A percentile compares a stretch with the other conserved stretches of the same genome.
phyloP scores from a whole-genome alignment of 2,888 invertebrate species.

The Cheilosia soror region DNA sequence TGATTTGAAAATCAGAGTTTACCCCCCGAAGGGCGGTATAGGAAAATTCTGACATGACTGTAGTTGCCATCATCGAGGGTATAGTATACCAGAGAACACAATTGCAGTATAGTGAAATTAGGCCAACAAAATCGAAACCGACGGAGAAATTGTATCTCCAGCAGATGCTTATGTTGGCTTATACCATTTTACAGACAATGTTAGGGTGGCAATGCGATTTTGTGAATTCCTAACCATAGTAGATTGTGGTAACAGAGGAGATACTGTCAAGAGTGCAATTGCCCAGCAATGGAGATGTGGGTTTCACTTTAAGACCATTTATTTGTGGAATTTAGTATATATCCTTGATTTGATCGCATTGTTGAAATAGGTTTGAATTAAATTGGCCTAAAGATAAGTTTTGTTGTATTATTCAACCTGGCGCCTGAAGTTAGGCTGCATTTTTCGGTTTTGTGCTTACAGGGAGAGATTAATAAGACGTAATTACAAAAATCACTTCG shows the following conservation, averaged over 20 bases:
- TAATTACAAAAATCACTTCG: no score
- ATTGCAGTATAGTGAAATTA: conserved; percentile 19
- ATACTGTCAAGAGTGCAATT: background rate
- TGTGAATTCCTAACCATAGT: background rate
- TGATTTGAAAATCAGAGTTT: conserved; percentile 55
- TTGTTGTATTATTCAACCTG: no score
- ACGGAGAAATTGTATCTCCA: conserved; percentile 16
- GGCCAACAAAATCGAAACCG: conserved; percentile 24
- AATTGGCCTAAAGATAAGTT: no score
- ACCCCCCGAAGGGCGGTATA: background rate
- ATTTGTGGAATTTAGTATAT: background rate
- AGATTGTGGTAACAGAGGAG: background rate
- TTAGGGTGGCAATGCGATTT: background rate
- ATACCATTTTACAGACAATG: background rate
- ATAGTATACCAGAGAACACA: conserved; percentile 1
- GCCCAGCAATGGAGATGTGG: background rate
- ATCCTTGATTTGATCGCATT: background rate
- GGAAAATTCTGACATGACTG: background rate
- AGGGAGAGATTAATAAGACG: no score
- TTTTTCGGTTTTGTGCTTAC: no score
- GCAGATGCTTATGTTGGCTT: conserved; percentile 9
- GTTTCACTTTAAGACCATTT: conserved; percentile 13
- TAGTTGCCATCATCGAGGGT: background rate
- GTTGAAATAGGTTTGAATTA: no score
- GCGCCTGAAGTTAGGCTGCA: no score